Conservation (phyloP, 2,888 invertebrate species). For the Serripes groenlandicus region DNA sequence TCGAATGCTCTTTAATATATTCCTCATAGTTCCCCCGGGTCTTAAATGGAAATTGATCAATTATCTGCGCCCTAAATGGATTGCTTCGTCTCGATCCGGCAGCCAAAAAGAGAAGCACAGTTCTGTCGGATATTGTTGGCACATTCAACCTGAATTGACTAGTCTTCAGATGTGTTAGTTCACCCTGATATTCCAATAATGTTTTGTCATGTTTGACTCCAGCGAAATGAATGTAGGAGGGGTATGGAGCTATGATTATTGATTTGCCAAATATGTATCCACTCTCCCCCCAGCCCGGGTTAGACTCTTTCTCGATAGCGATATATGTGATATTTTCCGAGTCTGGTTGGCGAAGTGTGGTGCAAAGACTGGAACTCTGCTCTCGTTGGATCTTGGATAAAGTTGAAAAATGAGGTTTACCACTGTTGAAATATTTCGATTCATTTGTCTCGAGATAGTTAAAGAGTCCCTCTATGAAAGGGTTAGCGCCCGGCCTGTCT, state of each 20-base stretch:
- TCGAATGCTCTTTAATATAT: conserved; percentile 34
- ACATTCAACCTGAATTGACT: conserved; percentile 40
- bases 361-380: conserved; percentile 65
- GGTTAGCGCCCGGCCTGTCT: conserved; percentile 8
- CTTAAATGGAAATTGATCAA: conserved; percentile 73
- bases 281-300: conserved; percentile 21
- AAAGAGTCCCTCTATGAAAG: conserved; percentile 56
- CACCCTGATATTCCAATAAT: conserved; percentile 36
- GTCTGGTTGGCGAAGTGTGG: conserved; percentile 65
- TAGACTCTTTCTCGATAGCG: conserved; percentile 75
- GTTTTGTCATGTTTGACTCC: conserved; percentile 20
- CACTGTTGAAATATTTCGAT: conserved; percentile 49
- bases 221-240: conserved; percentile 77
- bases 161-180: conserved; percentile 25
- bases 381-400: conserved; percentile 78
- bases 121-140: conserved; percentile 59
- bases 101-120: conserved; percentile 75
- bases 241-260: conserved; percentile 78
- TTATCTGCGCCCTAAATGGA: conserved; percentile 68
- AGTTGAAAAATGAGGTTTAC: conserved; percentile 77
- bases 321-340: conserved; percentile 69
- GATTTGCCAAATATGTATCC: conserved; percentile 41
- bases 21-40: conserved; percentile 54
- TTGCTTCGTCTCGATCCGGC: conserved; percentile 71
- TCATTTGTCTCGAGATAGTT: conserved; percentile 48